Percentiles rank a stretch among this genome's conserved stretches.
Evolutionary conservation across 1,140 invertebrate species (phyloP).

Genomic region (Reticulitermes speratus): DNA sequence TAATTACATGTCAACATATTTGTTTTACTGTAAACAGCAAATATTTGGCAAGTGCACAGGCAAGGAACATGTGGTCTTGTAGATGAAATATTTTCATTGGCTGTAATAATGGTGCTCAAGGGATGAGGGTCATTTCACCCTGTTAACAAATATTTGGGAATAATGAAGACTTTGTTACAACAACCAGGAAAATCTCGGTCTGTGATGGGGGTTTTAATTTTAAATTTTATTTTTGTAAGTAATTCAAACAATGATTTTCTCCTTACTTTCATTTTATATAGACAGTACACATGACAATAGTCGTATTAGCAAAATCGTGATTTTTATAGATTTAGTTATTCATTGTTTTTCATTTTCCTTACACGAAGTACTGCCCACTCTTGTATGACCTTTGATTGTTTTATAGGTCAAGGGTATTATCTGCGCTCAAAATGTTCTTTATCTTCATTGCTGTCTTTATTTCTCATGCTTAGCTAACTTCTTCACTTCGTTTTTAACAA

Average conservation of each 20-base stretch:
- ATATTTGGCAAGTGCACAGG: background rate
- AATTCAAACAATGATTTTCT: background rate
- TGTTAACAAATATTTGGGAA: background rate
- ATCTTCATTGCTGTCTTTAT: background rate
- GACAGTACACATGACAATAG: background rate
- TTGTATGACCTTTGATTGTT: slow-evolving; percentile 19
- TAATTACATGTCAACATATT: background rate
- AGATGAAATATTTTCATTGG: background rate
- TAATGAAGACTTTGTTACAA: background rate
- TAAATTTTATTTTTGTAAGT: background rate
- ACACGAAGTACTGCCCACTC: slow-evolving; percentile 10
- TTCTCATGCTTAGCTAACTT: background rate
- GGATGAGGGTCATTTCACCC: background rate
- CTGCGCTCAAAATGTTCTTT: background rate
- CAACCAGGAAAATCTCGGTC: background rate
- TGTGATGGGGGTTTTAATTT: background rate
- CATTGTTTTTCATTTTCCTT: background rate
- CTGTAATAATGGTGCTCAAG: background rate
- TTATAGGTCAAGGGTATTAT: slow-evolving; percentile 4
- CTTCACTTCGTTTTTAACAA: too few relatives aligned
- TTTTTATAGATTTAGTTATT: slow-evolving; percentile 14
- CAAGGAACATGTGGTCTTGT: background rate
- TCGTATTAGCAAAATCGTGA: background rate
- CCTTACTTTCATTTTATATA: background rate
- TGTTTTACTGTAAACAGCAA: background rate